A percentile compares a stretch with the other conserved stretches of the same genome.
These are phyloP conservation scores for Drosophila orena DNA, from an alignment of 1,140 invertebrate species.

Conservation along the genomic window DNA sequence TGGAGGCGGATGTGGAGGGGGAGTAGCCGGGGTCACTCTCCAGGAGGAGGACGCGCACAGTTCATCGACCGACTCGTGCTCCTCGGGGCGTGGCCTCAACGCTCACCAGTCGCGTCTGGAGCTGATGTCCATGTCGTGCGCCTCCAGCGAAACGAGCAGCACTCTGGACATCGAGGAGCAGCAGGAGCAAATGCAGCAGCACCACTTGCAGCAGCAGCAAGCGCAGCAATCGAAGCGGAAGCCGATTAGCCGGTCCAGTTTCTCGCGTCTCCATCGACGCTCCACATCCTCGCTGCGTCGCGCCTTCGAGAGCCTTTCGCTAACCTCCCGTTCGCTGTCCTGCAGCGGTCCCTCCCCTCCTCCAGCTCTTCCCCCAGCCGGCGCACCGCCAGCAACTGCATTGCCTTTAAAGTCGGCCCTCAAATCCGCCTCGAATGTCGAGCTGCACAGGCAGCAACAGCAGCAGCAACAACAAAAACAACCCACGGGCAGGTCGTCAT, in stretches of 20 bases:
- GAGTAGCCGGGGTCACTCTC: conserved; percentile 30
- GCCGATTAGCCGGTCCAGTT: conserved; percentile 64
- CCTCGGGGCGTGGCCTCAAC: conserved; percentile 79
- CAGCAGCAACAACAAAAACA: conserved; percentile 31
- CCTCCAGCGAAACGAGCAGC: conserved; percentile 87
- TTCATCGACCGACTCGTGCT: conserved; percentile 87
- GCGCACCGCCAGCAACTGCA: conserved; percentile 7
- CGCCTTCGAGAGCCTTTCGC: conserved; percentile 88
- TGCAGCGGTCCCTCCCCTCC: conserved; percentile 86
- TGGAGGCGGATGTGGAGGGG: conserved; percentile 2
- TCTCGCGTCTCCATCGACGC: conserved; percentile 87
- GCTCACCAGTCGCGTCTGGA: conserved; percentile 77
- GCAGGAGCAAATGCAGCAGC: conserved; percentile 44
- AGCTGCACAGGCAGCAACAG: conserved; percentile 63
- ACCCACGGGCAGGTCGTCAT: conserved; percentile 24
- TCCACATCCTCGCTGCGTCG: conserved; percentile 89
- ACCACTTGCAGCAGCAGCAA: conserved; percentile 28
- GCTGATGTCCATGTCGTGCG: conserved; percentile 86
- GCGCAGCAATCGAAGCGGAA: conserved; percentile 51
- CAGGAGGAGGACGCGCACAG: conserved; percentile 86
- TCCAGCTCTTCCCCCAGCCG: conserved; percentile 44
- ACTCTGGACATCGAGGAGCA: conserved; percentile 83
- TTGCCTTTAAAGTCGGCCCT: conserved; percentile 75
- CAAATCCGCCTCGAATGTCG: conserved; percentile 71
- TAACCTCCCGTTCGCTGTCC: conserved; percentile 88